These are phyloP conservation scores for Benitochromis conjunctus DNA, from an alignment of 2,113 vertebrate species.

Conservation along the genomic window DNA sequence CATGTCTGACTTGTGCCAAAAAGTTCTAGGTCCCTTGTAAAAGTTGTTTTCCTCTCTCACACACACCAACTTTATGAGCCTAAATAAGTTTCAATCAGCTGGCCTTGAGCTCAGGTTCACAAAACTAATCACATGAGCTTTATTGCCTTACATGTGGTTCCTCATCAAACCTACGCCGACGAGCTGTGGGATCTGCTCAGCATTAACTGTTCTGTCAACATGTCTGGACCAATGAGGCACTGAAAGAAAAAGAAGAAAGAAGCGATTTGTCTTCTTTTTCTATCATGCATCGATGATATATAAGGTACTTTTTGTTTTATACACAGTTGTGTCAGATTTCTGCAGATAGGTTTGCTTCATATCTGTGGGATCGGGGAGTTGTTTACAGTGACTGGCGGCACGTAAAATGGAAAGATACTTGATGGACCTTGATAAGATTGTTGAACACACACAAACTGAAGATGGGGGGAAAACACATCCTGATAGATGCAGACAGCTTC, in stretches of 20 bases:
- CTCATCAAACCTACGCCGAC: neutral
- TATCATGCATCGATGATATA: neutral
- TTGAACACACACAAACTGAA: neutral
- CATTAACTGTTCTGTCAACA: neutral
- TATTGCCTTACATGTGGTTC: neutral
- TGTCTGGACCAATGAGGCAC: neutral
- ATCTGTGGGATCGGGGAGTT: neutral
- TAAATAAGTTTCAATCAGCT: neutral
- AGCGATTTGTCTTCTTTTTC: neutral
- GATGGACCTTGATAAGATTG: neutral
- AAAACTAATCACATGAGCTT: neutral
- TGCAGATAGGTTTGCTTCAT: neutral
- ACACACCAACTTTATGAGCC: neutral
- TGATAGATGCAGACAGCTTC: constrained; percentile 14
- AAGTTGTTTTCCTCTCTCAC: neutral
- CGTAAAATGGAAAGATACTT: neutral
- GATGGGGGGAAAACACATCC: neutral
- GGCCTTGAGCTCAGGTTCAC: neutral
- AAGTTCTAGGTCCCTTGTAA: neutral
- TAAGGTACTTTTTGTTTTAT: neutral
- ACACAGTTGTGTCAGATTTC: neutral
- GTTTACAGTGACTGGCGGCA: neutral
- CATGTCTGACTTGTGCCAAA: neutral
- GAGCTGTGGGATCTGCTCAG: neutral
- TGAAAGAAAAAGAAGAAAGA: neutral